Evolutionary conservation across 1,140 invertebrate species (phyloP).

Genomic region (Diplogasteroides magnus): DNA sequence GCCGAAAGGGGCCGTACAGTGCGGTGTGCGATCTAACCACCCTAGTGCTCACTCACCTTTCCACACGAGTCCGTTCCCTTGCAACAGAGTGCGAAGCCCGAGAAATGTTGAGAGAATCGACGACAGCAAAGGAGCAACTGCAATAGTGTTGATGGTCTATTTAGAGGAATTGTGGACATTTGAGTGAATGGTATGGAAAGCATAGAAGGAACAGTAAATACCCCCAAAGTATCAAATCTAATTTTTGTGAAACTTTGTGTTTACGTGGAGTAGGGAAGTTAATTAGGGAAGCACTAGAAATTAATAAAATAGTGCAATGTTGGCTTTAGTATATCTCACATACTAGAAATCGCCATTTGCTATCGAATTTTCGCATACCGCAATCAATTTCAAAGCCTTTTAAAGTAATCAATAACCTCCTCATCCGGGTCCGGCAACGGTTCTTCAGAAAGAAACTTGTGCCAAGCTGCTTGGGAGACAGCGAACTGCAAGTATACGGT

Average conservation of each 20-base stretch:
- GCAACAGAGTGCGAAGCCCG: slow-evolving; percentile 17
- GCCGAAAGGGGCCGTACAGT: too few species aligned
- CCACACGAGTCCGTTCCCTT: neutral
- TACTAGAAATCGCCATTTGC: too few species aligned
- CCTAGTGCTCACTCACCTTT: neutral
- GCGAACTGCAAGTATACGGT: slow-evolving; percentile 27
- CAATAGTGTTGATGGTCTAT: neutral
- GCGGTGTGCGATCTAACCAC: neutral
- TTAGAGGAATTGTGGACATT: neutral
- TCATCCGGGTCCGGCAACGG: slow-evolving; percentile 15
- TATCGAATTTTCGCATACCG: too few species aligned
- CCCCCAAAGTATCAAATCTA: too few species aligned
- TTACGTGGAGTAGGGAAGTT: too few species aligned
- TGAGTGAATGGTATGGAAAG: neutral
- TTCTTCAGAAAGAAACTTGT: slow-evolving; percentile 21
- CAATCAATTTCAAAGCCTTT: too few species aligned
- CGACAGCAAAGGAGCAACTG: slow-evolving; percentile 13
- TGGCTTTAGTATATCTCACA: too few species aligned
- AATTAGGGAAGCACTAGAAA: too few species aligned
- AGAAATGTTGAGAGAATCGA: slow-evolving; percentile 26
- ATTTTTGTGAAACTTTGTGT: too few species aligned
- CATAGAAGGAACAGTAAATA: too few species aligned
- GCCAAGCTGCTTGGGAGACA: slow-evolving; percentile 13
- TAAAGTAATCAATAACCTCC: too few species aligned
- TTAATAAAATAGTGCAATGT: too few species aligned